phyloP scores from a whole-genome alignment of 2,888 invertebrate genomes.

The Steinernema carpocapsae region DNA sequence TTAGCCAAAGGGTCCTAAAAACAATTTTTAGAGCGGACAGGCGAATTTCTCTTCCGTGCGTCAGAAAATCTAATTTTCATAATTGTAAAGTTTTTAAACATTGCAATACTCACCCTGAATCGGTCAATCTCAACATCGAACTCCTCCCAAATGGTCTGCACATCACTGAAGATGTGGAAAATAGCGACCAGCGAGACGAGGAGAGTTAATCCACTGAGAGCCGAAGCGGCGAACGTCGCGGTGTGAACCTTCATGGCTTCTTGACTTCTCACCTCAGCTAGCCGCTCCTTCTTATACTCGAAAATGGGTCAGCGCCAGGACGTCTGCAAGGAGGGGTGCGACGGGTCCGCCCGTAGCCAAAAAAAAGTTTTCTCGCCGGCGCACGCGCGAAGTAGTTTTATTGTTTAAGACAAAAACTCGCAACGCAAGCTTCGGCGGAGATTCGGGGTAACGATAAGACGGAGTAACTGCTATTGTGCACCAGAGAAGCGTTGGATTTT shows the following conservation, averaged over 20 bases:
- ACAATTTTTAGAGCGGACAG: too few species aligned
- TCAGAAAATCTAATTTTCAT: too few species aligned
- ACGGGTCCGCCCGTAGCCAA: slow-evolving; percentile 3
- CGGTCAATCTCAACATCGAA: slow-evolving; percentile 38
- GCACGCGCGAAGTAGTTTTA: slow-evolving; percentile 33
- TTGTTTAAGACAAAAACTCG: slow-evolving; percentile 19
- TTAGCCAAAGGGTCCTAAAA: too few species aligned
- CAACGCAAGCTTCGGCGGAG: slow-evolving; percentile 23
- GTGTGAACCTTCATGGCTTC: slow-evolving; percentile 42
- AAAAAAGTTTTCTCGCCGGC: background rate
- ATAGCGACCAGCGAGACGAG: slow-evolving; percentile 37
- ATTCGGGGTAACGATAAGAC: slow-evolving; percentile 1
- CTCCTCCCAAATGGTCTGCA: slow-evolving; percentile 39
- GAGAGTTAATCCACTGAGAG: slow-evolving; percentile 37
- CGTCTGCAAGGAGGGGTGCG: background rate
- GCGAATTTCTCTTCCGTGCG: too few species aligned
- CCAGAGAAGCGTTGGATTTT: background rate
- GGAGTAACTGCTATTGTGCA: slow-evolving; percentile 28
- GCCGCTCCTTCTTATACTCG: background rate
- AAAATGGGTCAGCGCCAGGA: slow-evolving; percentile 28
- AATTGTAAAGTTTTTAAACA: too few species aligned
- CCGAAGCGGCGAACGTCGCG: slow-evolving; percentile 39
- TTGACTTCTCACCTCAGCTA: background rate
- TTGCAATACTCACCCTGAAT: slow-evolving; percentile 25
- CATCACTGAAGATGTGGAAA: slow-evolving; percentile 37